Conservation (phyloP, 2,888 invertebrate species). For the Cephus pygmeus region DNA sequence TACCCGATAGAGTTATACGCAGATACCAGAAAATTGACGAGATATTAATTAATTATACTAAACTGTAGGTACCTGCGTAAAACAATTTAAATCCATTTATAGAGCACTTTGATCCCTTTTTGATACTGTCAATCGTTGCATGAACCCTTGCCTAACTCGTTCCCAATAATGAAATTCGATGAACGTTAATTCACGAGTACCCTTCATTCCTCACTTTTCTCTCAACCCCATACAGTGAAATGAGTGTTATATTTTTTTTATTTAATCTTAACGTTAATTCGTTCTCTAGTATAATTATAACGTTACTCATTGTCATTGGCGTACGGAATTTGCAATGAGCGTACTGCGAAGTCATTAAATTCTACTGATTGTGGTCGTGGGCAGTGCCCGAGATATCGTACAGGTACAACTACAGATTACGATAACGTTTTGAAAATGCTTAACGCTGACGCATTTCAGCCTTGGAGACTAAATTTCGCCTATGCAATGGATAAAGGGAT, state of each 20-base stretch:
- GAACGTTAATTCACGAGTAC: background rate
- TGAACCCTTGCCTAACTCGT: background rate
- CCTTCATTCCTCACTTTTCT: background rate
- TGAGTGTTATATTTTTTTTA: background rate
- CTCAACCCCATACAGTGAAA: background rate
- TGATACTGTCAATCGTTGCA: background rate
- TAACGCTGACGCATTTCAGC: background rate
- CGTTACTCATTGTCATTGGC: constrained; percentile 2
- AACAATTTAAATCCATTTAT: background rate
- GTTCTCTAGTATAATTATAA: background rate
- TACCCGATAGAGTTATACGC: background rate
- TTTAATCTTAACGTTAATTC: background rate
- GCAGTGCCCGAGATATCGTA: background rate
- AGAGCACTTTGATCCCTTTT: background rate
- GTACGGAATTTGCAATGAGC: background rate
- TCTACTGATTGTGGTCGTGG: constrained; percentile 7
- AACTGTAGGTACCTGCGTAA: background rate
- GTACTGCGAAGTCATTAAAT: background rate
- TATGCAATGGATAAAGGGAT: background rate
- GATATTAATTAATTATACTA: background rate
- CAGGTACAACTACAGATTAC: background rate
- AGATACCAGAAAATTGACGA: background rate
- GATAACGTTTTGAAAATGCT: background rate
- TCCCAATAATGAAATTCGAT: background rate
- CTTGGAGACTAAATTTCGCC: background rate